phyloP scores from a whole-genome alignment of 2,888 invertebrate species.

The Carterocephalus palaemon region DNA sequence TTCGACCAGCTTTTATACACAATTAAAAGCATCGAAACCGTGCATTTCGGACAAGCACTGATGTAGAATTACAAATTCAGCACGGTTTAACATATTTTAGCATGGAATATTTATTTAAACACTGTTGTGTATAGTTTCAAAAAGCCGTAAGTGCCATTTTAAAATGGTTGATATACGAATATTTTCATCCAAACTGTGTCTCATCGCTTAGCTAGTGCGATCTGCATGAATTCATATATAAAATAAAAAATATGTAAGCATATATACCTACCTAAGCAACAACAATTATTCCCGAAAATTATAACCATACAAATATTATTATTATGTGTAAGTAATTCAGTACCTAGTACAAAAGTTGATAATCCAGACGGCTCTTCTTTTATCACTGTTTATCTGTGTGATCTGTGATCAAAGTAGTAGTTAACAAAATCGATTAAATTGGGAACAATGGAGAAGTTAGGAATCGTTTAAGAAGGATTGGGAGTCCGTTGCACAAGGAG shows the following conservation, averaged over 20 bases:
- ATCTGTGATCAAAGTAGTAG: too few species aligned
- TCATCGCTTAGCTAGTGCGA: not conserved
- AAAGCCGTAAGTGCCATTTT: too few species aligned
- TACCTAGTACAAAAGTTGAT: too few species aligned
- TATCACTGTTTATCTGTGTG: slow-evolving; percentile 28
- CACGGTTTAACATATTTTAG: slow-evolving; percentile 28
- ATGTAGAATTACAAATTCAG: slow-evolving; percentile 29
- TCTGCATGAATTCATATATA: not conserved
- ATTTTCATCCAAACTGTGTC: not conserved
- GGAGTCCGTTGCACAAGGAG: slow-evolving; percentile 33
- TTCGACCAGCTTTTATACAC: slow-evolving; percentile 46
- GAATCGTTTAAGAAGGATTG: slow-evolving; percentile 23
- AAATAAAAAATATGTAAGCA: not conserved
- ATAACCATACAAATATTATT: slow-evolving; percentile 11
- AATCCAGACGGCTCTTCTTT: too few species aligned
- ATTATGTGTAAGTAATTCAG: slow-evolving; percentile 29
- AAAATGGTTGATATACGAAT: too few species aligned
- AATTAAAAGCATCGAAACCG: slow-evolving; percentile 66
- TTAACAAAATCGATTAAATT: slow-evolving; percentile 29
- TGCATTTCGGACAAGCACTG: slow-evolving; percentile 41
- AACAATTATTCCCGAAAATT: too few species aligned
- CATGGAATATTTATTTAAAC: slow-evolving; percentile 30
- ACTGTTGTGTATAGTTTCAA: slow-evolving; percentile 28
- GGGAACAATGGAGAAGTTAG: slow-evolving; percentile 17
- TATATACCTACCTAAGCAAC: too few species aligned